Evolutionary conservation across 2,113 vertebrate genomes (phyloP).

Genomic region (Archocentrus centrarchus): DNA sequence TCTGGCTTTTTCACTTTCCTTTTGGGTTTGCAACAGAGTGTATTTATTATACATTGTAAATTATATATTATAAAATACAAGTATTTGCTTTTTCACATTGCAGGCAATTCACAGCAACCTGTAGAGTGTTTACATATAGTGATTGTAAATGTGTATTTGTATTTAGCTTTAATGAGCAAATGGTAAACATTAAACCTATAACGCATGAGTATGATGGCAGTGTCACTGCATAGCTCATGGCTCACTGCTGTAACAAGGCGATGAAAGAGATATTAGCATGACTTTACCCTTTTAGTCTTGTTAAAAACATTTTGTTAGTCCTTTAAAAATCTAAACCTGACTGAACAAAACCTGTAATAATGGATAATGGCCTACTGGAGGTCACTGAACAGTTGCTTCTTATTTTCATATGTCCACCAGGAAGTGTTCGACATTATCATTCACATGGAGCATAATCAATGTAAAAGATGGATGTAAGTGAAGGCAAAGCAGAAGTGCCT

Average conservation of each 20-base stretch:
- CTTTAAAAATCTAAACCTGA: background rate
- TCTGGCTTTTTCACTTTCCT: constrained; percentile 10
- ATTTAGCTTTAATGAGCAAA: background rate
- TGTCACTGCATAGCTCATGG: background rate
- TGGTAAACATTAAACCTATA: background rate
- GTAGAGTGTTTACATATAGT: background rate
- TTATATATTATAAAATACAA: background rate
- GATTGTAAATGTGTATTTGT: background rate
- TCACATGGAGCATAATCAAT: background rate
- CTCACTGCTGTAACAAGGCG: background rate
- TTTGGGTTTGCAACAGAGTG: background rate
- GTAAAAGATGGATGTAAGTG: background rate
- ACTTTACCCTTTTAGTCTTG: background rate
- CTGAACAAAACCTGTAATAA: background rate
- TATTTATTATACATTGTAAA: background rate
- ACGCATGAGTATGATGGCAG: background rate
- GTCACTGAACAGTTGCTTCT: too few species aligned
- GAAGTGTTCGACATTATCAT: background rate
- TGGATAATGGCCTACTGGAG: background rate
- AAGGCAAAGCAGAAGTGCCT: background rate
- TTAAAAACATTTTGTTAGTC: background rate
- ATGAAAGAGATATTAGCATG: background rate
- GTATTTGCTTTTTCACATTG: constrained; percentile 36
- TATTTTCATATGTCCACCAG: background rate
- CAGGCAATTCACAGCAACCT: constrained; percentile 16